Base-by-base conservation (phyloP, 92 coral and sea anemone species). In the Epizoanthus rinbou region DNA sequence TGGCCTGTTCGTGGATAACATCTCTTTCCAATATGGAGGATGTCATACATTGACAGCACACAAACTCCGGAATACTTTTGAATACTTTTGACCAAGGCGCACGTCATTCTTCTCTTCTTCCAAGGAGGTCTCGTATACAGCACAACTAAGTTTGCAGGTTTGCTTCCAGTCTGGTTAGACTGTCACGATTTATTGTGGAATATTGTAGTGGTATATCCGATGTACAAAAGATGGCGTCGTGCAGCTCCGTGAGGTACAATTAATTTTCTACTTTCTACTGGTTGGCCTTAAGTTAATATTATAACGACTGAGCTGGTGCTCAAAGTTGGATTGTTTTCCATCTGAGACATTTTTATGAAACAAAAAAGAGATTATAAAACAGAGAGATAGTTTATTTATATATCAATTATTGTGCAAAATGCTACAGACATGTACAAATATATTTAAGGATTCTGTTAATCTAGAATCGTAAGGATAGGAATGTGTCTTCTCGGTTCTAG, bases 361-460 rank as follows among this genome's bases (percentile, higher is more conserved):
- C 80, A 74, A 23, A 56, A 60, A 78, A 78, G 71, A 78, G 25
- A 78, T 78, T 76, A 78, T 78, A 78, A 78, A 60, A 78, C 82
- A 78, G 82, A 78, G 71, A 78, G 43, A 76, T 60, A 78, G 82
- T 78, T 78, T 78, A 78, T 78, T 78, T 78, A 78, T 78, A 78
- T 78, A 78, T 63, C 69, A 78, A 78, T 21, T 62, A 65, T 19
- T 35, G 73, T 67, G 50, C 73, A 67, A 67, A 33, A 50, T 67
- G 73, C 50, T 67, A 67, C 57, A 35, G 60, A 62, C 82, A 41
- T 78, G 82, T 78, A 78, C 28, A 78, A 57, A 33, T 65, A 78
- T 78, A 78, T 78, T 78, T 78, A 78, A 78, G 64, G 59, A 78
- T 62, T 78, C 73, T 10, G 13, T 4, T 50, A 67, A 67, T 37